phyloP scores from a whole-genome alignment of 2,888 invertebrate species.

The Iselma pallidipennis region DNA sequence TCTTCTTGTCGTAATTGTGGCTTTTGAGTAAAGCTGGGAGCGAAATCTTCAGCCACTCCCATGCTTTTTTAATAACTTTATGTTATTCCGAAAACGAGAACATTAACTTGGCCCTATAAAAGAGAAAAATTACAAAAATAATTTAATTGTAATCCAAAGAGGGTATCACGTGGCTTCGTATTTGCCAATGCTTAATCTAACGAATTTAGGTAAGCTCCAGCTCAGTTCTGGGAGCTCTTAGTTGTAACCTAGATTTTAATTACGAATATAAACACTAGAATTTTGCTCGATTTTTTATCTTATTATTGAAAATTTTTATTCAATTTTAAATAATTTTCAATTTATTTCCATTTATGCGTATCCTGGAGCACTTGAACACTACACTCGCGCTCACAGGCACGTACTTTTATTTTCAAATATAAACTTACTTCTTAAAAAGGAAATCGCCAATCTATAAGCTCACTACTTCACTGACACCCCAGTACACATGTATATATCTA shows the following conservation, averaged over 20 bases:
- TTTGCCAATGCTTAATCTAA: conserved; percentile 13
- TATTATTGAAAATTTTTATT: neutral
- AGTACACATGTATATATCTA: conserved; percentile 39
- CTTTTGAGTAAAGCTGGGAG: conserved; percentile 98
- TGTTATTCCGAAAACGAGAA: conserved; percentile 52
- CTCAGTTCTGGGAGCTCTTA: conserved; percentile 13
- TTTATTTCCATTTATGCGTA: conserved; percentile 6
- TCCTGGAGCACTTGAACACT: conserved; percentile 25
- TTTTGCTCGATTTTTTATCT: neutral
- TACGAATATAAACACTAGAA: conserved; percentile 8
- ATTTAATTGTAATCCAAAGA: neutral
- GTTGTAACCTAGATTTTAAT: conserved; percentile 15
- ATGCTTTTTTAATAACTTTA: conserved; percentile 56
- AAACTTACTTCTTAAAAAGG: conserved; percentile 51
- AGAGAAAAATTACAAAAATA: neutral
- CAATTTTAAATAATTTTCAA: neutral
- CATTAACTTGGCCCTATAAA: conserved; percentile 53
- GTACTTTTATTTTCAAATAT: conserved; percentile 23
- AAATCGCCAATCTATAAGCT: conserved; percentile 40
- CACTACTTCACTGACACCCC: conserved; percentile 47
- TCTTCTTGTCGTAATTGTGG: conserved; percentile 96
- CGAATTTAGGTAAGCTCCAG: conserved; percentile 9
- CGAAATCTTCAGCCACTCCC: conserved; percentile 92
- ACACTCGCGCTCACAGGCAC: conserved; percentile 36
- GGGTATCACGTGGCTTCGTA: conserved; percentile 11